phyloP scores from a whole-genome alignment of 2,113 vertebrate species.

The Nesoenas mayeri region DNA sequence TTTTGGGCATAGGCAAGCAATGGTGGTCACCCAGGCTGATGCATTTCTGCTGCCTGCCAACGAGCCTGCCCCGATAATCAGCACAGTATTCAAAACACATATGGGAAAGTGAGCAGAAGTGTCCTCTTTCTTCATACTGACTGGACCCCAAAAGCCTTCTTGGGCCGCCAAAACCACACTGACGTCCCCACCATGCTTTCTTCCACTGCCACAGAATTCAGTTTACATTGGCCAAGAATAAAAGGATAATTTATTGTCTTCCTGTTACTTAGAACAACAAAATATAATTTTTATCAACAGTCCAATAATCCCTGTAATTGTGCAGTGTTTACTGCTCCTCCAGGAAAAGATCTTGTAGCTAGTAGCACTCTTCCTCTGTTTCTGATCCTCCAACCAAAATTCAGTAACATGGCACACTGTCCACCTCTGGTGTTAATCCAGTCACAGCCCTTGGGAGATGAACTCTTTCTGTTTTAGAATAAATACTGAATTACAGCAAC shows the following conservation, averaged over 20 bases:
- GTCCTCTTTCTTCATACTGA: neutral
- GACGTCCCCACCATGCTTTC: neutral
- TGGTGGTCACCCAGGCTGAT: neutral
- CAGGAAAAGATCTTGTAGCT: neutral
- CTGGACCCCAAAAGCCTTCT: neutral
- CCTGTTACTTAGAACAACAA: neutral
- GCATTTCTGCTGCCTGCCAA: neutral
- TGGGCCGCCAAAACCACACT: neutral
- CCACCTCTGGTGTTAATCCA: neutral
- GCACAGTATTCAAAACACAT: neutral
- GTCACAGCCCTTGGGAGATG: rapidly evolving
- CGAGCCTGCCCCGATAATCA: neutral
- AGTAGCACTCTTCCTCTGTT: neutral
- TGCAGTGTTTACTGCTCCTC: neutral
- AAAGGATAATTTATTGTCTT: neutral
- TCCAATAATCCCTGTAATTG: neutral
- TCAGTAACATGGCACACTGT: neutral
- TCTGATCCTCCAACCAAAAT: neutral
- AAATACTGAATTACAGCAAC: neutral
- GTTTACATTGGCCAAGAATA: neutral
- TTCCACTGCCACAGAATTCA: neutral
- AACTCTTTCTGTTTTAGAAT: neutral
- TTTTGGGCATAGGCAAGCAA: neutral
- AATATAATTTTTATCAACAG: neutral
- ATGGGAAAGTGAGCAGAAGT: neutral